These are phyloP conservation scores for Microcebus griseorufus DNA, from an alignment of 2,113 vertebrate genomes.

Conservation along the genomic window DNA sequence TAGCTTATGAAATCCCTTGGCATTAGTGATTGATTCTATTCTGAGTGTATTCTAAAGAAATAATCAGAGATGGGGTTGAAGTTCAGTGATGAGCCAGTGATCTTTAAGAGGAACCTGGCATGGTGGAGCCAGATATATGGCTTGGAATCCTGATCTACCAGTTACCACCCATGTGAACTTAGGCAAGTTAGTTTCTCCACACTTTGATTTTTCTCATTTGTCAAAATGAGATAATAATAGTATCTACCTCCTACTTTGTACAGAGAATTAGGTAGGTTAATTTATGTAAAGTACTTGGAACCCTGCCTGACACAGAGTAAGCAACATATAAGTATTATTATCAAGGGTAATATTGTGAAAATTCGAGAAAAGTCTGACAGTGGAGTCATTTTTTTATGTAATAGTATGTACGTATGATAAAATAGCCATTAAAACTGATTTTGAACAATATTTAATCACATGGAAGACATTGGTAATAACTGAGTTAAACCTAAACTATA, in stretches of 20 bases:
- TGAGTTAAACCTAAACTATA: background rate
- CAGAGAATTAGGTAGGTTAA: conserved; percentile 26
- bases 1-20: background rate
- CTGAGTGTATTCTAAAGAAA: background rate
- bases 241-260: background rate
- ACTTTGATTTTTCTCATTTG: conserved; percentile 3
- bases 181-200: conserved; percentile 6
- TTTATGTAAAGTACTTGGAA: conserved; percentile 12
- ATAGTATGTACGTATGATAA: background rate
- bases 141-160: background rate
- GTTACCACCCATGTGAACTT: background rate
- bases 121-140: background rate
- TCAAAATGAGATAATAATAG: conserved; percentile 52
- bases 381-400: conserved; percentile 50
- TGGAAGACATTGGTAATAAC: background rate
- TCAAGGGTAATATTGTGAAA: background rate
- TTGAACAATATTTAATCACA: background rate
- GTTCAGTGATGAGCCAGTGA: background rate
- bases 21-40: background rate
- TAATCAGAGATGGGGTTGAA: background rate
- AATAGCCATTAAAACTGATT: background rate
- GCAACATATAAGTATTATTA: background rate
- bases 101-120: background rate
- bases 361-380: background rate
- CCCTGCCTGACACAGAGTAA: background rate